phyloP scores from a whole-genome alignment of 2,888 invertebrate species.

The Zhuqinia jingwanae region DNA sequence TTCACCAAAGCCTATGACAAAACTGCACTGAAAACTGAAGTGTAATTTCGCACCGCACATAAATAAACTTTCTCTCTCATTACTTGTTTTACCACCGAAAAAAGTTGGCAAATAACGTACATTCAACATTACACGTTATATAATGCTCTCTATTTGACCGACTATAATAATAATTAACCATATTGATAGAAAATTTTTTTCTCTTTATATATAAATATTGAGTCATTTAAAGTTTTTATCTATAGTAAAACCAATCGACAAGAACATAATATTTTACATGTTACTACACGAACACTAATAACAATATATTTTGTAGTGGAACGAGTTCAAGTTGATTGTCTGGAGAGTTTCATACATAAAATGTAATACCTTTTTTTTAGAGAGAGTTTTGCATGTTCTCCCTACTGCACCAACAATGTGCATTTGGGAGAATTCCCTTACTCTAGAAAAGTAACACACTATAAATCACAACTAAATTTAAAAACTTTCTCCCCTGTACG shows the following conservation, averaged over 20 bases:
- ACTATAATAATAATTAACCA: too few species aligned
- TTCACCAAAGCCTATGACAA: too few species aligned
- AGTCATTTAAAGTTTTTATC: too few species aligned
- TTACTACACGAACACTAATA: not conserved
- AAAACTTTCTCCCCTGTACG: not conserved
- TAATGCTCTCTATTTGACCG: not conserved
- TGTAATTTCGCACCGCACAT: too few species aligned
- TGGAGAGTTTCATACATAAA: not conserved
- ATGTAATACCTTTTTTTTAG: not conserved
- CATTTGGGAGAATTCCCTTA: not conserved
- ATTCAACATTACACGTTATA: not conserved
- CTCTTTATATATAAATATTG: not conserved
- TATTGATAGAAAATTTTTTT: too few species aligned
- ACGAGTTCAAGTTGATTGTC: not conserved
- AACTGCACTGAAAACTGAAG: too few species aligned
- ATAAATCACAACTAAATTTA: conserved; percentile 13
- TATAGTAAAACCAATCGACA: not conserved
- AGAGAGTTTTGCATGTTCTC: conserved; percentile 35
- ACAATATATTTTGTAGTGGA: not conserved
- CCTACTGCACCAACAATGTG: not conserved
- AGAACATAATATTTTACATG: not conserved
- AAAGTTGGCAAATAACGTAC: too few species aligned
- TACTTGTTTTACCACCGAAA: too few species aligned
- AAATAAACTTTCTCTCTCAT: too few species aligned
- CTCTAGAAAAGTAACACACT: not conserved